Base-by-base conservation (phyloP, 53 echinoderm and acorn worm genomes). In the Pentamera pediparva region DNA sequence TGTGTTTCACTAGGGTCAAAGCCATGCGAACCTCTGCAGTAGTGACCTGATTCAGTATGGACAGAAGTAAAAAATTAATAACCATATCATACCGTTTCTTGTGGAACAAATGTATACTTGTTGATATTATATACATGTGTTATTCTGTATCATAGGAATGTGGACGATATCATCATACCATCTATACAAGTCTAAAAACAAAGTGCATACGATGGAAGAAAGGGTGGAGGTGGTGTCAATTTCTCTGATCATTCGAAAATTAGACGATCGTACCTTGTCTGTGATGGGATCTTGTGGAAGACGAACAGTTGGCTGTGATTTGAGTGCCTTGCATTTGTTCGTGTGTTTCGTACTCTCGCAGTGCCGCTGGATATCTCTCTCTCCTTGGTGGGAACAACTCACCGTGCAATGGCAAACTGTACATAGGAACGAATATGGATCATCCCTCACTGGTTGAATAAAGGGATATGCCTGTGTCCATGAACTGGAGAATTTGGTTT, bases 1-100 rank as follows among this genome's bases (percentile, higher is more conserved):
- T 76, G 41, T 76, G 76, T 39, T 76, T 51, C 61, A 61, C 61
- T 39, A 76, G 26, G 59, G 38, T 48, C 17, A 25, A 47, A 32
- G 45, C 40, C 32, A 60, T 48, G 38, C n/a, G 47, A 61, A 40
- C 61, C 45, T 76, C 47, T 25, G 61, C 61, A 61, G 45, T 76
- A 24, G 31, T 52, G 25, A 74, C 57, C 3, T 51, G n/a, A 24
- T 51, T 24, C n/a, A n/a, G n/a, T n/a, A n/a, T n/a, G n/a, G n/a
- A n/a, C n/a, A n/a, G n/a, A n/a, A n/a, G n/a, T n/a, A n/a, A n/a
- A n/a, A n/a, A n/a, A n/a, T n/a, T n/a, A n/a, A n/a, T n/a, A n/a
- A n/a, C n/a, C n/a, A n/a, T n/a, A n/a, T n/a, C n/a, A n/a, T n/a
- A n/a, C n/a, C n/a, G n/a, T n/a, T n/a, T n/a, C n/a, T n/a, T n/a